Evolutionary conservation across 2,888 invertebrate species (phyloP), one percentile per base, ranked within the genome.

Genomic region (Caenorhabditis sp.): DNA sequence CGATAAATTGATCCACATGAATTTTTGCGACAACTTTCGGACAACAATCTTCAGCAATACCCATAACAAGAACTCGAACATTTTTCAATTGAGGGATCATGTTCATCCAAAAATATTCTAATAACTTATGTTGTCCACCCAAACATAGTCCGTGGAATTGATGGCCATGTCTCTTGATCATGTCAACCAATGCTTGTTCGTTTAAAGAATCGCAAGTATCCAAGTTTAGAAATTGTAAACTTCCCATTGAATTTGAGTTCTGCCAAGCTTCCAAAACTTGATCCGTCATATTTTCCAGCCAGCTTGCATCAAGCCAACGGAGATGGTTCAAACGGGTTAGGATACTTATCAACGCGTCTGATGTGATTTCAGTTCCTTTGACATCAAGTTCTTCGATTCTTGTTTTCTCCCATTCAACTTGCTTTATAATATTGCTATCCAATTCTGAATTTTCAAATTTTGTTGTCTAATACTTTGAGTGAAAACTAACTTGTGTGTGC

Each of bases 361-460:
- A 92, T 1, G 94, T 93, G 69, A 99, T 89, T 89, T 99, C 97
- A 0, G 97, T 99, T 1, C 95, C 99, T 60, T 81, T 82, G 57
- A 99, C 93, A 87, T 99, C 99, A 81, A 99, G 88, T 89, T 99
- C 99, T 88, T 93, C 94, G 66, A 99, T 89, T 17, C 85, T 81
- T 1, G 95, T 93, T 89, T 96, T 95, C 89, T 99, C 97, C 99
- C 99, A 99, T 86, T 97, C 97, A 10, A 96, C 96, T 88, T 93
- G 93, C 93, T 94, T 93, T 71, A 99, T 93, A 88, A 93, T 92
- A 83, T 95, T 94, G 81, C 95, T 95, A 87, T 93, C 93, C 10
- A 99, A 91, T 88, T 92, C 95, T 95, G 88, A 27, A 88, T 8
- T 10, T 10, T 27, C 23, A n/a, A n/a, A n/a, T n/a, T n/a, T n/a